phyloP scores from a whole-genome alignment of 2,113 vertebrate genomes.

The Podocnemis expansa region DNA sequence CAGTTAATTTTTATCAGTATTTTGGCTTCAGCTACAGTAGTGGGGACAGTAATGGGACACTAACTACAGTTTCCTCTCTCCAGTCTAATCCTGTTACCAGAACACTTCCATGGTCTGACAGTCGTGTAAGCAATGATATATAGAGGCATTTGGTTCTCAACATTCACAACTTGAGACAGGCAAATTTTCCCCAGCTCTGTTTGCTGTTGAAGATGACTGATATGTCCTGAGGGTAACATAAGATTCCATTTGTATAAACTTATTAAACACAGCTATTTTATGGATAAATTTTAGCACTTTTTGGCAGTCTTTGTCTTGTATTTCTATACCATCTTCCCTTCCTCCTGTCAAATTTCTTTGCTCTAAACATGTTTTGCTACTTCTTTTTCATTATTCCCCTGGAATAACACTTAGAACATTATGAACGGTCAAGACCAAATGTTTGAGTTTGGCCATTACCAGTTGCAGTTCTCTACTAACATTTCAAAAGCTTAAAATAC shows the following conservation, averaged over 20 bases:
- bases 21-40: not conserved
- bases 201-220: not conserved
- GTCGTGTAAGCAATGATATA: not conserved
- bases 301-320: not conserved
- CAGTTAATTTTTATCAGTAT: not conserved
- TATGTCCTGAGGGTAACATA: not conserved
- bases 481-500: slow-evolving; percentile 38
- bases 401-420: slow-evolving; percentile 20
- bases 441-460: slow-evolving; percentile 53
- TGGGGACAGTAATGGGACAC: not conserved
- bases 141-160: not conserved
- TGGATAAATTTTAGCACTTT: slow-evolving; percentile 2
- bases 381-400: not conserved
- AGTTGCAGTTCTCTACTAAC: slow-evolving; percentile 37
- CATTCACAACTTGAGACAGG: not conserved
- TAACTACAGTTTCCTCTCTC: not conserved
- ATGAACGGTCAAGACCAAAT: slow-evolving; percentile 52
- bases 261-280: not conserved
- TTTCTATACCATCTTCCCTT: not conserved
- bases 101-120: not conserved
- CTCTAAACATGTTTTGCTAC: not conserved
- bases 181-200: not conserved
- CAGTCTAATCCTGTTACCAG: not conserved
- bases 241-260: not conserved
- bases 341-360: not conserved